A percentile compares a stretch with the other conserved stretches of the same genome.
Evolutionary conservation across 2,888 invertebrate genomes (phyloP).

Genomic region (Balanococcus diminutus): DNA sequence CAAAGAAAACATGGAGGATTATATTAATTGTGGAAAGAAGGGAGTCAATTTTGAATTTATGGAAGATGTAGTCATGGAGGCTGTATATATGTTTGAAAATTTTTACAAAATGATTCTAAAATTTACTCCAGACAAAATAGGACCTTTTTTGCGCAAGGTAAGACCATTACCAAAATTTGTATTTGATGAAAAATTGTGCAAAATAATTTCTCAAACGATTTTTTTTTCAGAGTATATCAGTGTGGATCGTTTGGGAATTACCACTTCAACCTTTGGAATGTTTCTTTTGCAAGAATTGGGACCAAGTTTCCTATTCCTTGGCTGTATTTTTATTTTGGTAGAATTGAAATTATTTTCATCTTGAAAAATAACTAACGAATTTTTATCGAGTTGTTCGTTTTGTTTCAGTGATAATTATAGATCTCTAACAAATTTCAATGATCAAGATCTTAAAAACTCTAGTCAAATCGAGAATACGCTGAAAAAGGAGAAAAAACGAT

Average conservation of each 20-base stretch:
- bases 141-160: slow-evolving; percentile 35
- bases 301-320: slow-evolving; percentile 57
- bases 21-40: neutral
- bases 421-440: neutral
- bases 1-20: neutral
- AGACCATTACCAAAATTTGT: neutral
- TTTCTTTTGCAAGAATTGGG: slow-evolving; percentile 65
- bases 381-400: neutral
- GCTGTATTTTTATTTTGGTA: slow-evolving; percentile 58
- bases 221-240: slow-evolving; percentile 59
- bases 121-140: slow-evolving; percentile 34
- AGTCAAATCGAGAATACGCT: slow-evolving; percentile 28
- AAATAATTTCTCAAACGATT: neutral
- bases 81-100: slow-evolving; percentile 36
- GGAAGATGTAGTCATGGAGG: slow-evolving; percentile 43
- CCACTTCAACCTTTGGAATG: slow-evolving; percentile 66
- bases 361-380: neutral
- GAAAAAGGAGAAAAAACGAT: slow-evolving; percentile 21
- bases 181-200: neutral
- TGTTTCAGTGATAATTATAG: slow-evolving; percentile 37
- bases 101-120: slow-evolving; percentile 41
- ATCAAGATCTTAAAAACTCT: slow-evolving; percentile 4
- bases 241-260: slow-evolving; percentile 63
- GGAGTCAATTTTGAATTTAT: slow-evolving; percentile 31
- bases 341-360: neutral